Evolutionary conservation across 2,888 invertebrate species (phyloP).

Genomic region (Sepioteuthis lessoniana): DNA sequence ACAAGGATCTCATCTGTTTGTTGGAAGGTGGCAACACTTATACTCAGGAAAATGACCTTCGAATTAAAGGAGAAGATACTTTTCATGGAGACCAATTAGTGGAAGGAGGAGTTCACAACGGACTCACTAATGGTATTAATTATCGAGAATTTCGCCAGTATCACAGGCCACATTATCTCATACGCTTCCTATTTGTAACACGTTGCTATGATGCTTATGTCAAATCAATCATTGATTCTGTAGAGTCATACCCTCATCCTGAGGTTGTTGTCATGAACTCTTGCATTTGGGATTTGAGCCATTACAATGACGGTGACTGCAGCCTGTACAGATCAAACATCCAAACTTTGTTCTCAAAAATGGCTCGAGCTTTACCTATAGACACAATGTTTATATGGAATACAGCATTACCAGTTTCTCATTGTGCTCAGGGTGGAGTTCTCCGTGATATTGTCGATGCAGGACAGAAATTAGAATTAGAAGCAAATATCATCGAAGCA

Average conservation of each 20-base stretch:
- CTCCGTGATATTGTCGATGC: constrained; percentile 76
- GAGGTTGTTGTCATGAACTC: constrained; percentile 77
- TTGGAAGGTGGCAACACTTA: constrained; percentile 58
- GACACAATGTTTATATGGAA: constrained; percentile 77
- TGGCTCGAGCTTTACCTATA: constrained; percentile 70
- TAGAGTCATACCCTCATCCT: constrained; percentile 71
- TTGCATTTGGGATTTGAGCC: constrained; percentile 77
- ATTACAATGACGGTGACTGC: constrained; percentile 72
- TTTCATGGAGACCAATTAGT: constrained; percentile 74
- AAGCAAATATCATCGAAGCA: constrained; percentile 77
- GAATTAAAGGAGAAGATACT: constrained; percentile 70
- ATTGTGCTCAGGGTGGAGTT: constrained; percentile 76
- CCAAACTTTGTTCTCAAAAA: constrained; percentile 71
- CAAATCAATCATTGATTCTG: constrained; percentile 71
- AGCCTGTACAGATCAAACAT: constrained; percentile 76
- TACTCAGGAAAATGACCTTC: constrained; percentile 59
- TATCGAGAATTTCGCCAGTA: constrained; percentile 75
- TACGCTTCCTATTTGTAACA: constrained; percentile 76
- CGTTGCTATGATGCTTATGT: constrained; percentile 74
- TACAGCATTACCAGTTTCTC: constrained; percentile 77
- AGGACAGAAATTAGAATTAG: constrained; percentile 74
- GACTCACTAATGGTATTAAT: constrained; percentile 72
- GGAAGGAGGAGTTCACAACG: constrained; percentile 66
- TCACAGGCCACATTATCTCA: constrained; percentile 63
- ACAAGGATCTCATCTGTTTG: constrained; percentile 70